phyloP scores from a whole-genome alignment of 2,797 vertebrate genomes.

The Paramormyrops hopkinsi region DNA sequence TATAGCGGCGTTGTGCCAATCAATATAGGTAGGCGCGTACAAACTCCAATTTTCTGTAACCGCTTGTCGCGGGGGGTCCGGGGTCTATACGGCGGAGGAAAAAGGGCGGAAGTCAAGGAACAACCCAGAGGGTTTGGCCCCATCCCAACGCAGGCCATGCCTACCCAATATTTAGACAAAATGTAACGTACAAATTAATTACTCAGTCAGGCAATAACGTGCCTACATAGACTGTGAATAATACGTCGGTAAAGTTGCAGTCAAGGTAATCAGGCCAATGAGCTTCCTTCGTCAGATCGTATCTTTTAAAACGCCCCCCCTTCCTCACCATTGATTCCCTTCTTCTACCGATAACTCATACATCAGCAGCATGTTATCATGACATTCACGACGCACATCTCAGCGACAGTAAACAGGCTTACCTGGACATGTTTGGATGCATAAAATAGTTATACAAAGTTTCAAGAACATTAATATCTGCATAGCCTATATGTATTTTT shows the following conservation, averaged over 20 bases:
- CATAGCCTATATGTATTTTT: not conserved
- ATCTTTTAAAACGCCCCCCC: not conserved
- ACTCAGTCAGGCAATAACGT: not conserved
- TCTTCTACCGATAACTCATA: not conserved
- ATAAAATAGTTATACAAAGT: not conserved
- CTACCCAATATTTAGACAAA: not conserved
- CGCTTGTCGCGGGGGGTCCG: not conserved
- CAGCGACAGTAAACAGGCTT: not conserved
- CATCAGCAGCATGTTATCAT: not conserved
- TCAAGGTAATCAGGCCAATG: not conserved
- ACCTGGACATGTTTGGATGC: not conserved
- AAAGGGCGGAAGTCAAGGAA: not conserved
- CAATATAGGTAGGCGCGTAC: not conserved
- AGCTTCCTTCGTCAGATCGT: not conserved
- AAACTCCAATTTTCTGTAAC: not conserved
- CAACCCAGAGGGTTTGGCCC: not conserved
- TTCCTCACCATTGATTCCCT: not conserved
- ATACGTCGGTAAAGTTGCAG: not conserved
- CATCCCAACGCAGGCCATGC: not conserved
- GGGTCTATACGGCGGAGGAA: not conserved
- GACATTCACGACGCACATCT: not conserved
- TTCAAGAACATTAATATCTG: not conserved
- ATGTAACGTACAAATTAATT: not conserved
- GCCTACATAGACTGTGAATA: not conserved
- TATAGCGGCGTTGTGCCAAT: not conserved